Base-by-base conservation (phyloP, 1,140 invertebrate genomes). In the Camponotus vicinus region DNA sequence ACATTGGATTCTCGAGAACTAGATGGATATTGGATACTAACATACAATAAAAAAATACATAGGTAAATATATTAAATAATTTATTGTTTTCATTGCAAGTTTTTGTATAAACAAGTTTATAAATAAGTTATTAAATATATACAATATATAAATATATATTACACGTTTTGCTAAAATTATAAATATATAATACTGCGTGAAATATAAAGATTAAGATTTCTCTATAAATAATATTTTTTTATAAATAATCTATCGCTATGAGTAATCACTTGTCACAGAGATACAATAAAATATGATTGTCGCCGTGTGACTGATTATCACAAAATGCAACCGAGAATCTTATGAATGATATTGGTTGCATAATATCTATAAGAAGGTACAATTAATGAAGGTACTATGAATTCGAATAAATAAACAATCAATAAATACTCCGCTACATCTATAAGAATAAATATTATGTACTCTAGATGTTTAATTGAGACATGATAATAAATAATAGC, bases 161-260 rank as follows among this genome's bases (percentile, higher is more conserved):
- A 61, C 77, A 61, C 77, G 32, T 70, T n/a, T 63, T 32, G 11
- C 13, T 82, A 49, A 3, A 66, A 9, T 77, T 52, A 85, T 85
- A 85, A 85, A 85, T 85, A 85, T 9, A 61, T 89, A 90, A 89
- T 87, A 89, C 75, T 90, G 88, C 42, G 66, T 21, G 11, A 70
- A 70, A 67, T 34, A 70, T 32, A 64, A 61, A 63, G 15, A 52
- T 52, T 18, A 5, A 32, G n/a, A 64, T 18, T 55, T 27, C 9
- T 63, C 57, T 76, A 75, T 27, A 61, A 85, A 82, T 57, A 71
- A 80, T 90, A 86, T 90, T 76, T 90, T 27, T 90, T 90, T 49
- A 82, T 73, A 45, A 57, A 85, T 85, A 85, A 67, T 71, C 55
- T 78, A 49, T 32, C 11, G 3, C 42, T 79, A 88, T 40, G 11